A percentile compares a stretch with the other conserved stretches of the same genome.
phyloP scores from a whole-genome alignment of 2,113 vertebrate species.

The Siniperca chuatsi region DNA sequence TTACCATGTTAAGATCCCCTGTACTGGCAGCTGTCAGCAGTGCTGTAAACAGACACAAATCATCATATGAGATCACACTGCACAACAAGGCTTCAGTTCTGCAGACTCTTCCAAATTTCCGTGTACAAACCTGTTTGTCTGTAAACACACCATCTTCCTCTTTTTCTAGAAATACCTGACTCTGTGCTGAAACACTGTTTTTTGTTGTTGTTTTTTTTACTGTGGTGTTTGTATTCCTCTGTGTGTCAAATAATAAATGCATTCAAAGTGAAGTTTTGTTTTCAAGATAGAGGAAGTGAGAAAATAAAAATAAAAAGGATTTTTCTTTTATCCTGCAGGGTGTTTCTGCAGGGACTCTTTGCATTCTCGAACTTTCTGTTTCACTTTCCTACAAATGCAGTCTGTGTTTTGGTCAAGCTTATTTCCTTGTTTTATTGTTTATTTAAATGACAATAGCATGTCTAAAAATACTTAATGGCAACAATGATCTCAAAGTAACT shows the following conservation, averaged over 20 bases:
- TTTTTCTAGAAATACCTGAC: neutral
- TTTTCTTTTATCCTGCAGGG: neutral
- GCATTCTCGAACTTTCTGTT: neutral
- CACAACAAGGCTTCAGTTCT: neutral
- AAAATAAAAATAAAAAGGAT: neutral
- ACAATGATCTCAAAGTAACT: neutral
- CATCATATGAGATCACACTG: neutral
- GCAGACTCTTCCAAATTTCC: neutral
- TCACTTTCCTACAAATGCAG: neutral
- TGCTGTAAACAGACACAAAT: constrained; percentile 54
- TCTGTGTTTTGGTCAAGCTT: neutral
- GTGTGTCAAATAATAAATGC: neutral
- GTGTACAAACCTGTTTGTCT: neutral
- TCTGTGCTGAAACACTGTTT: too few species aligned
- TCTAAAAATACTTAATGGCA: neutral
- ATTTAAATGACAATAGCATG: neutral
- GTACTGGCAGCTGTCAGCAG: constrained; percentile 78
- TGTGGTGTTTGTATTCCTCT: neutral
- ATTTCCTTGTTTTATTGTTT: neutral
- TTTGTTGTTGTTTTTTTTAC: too few species aligned
- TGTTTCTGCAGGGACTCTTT: too few species aligned
- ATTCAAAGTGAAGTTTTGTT: neutral
- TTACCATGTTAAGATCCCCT: constrained; percentile 79
- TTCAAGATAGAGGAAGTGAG: neutral
- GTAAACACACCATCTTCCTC: neutral